Evolutionary conservation across 1,140 invertebrate genomes (phyloP), one percentile per base, ranked within the genome.

Genomic region (Bombus picipes): DNA sequence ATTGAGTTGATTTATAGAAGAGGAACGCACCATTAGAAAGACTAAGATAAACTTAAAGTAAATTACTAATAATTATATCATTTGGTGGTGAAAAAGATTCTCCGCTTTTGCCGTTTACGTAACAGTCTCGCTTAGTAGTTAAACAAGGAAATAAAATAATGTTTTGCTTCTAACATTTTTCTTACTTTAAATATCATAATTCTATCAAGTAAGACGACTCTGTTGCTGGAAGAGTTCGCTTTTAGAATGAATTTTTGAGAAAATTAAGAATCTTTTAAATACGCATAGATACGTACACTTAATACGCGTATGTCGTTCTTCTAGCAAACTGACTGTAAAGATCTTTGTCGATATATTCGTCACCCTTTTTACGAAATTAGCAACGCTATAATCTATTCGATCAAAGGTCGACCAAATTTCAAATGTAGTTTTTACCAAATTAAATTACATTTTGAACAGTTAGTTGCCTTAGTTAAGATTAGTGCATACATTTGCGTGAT

Each of bases 161-260:
- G 3, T n/a, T n/a, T n/a, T 13, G 5, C 59, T 62, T n/a, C 0
- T 13, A n/a, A n/a, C 2, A n/a, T 2, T n/a, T n/a, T 13, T n/a
- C 59, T 62, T n/a, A 13, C n/a, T 10, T 28, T 15, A 47, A n/a
- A 13, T n/a, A 4, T 28, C 5, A n/a, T 62, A n/a, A 62, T 62
- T 62, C 28, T 62, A 12, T 12, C 9, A 22, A 59, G 25, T 10
- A 59, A 59, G 25, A 28, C 3, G 25, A 28, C 10, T 12, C 57
- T 25, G 2, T 25, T 12, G 9, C 1, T n/a, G 59, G 4, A 13
- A 62, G 25, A n/a, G 28, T n/a, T n/a, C 28, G 12, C 10, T 13
- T n/a, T 62, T n/a, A 13, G 12, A 13, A 62, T 13, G 10, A 5
- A n/a, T 12, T 62, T n/a, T 5, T 62, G 28, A 62, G 59, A 28